phyloP scores from a whole-genome alignment of 2,797 vertebrate species.

The Liparis tanakae region DNA sequence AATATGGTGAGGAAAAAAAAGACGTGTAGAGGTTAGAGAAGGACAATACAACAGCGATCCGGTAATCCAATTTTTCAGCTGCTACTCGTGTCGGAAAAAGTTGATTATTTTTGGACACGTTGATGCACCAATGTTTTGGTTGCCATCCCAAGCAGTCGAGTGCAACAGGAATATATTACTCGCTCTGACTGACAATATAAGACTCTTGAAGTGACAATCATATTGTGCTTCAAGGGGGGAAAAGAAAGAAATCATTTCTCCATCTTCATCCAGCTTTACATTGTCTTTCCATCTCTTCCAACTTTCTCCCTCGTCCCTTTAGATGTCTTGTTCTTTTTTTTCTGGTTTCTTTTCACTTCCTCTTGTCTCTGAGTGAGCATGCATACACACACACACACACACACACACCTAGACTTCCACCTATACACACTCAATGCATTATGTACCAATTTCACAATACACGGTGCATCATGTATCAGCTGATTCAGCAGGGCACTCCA shows the following conservation, averaged over 20 bases:
- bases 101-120: conserved; percentile 50
- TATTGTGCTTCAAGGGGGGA: conserved; percentile 42
- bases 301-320: conserved; percentile 1
- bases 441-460: conserved; percentile 56
- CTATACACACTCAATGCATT: conserved; percentile 31
- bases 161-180: conserved; percentile 46
- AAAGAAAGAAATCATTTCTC: conserved; percentile 22
- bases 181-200: conserved; percentile 47
- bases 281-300: conserved; percentile 24
- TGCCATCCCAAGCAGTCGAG: conserved; percentile 36
- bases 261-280: conserved; percentile 24
- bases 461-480: conserved; percentile 27
- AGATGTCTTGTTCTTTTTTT: conserved; percentile 18
- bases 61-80: conserved; percentile 37
- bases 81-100: conserved; percentile 27
- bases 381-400: background rate
- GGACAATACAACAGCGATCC: conserved; percentile 36
- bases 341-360: conserved; percentile 11
- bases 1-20: conserved; percentile 43
- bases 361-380: conserved; percentile 4
- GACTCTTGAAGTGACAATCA: conserved; percentile 38
- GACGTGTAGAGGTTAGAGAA: conserved; percentile 48
- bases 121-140: conserved; percentile 41
- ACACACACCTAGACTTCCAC: background rate
- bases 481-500: conserved; percentile 58